phyloP scores from a whole-genome alignment of 2,113 vertebrate genomes.

The Heterocephalus glaber region DNA sequence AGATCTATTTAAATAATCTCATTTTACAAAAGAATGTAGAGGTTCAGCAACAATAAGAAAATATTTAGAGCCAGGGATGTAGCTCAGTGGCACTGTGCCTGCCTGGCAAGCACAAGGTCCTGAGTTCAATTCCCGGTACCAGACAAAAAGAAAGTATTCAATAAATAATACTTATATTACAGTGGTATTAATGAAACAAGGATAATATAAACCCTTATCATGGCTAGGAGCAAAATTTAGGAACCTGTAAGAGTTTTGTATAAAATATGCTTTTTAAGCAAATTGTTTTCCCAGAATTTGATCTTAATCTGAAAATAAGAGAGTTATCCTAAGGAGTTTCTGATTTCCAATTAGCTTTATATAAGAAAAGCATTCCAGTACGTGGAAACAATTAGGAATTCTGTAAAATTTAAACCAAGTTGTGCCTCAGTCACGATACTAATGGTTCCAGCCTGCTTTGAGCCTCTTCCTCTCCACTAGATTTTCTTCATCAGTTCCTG shows the following conservation, averaged over 20 bases:
- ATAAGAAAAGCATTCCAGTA: not conserved
- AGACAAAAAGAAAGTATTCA: not conserved
- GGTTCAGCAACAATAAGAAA: not conserved
- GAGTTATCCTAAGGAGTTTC: not conserved
- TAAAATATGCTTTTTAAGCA: not conserved
- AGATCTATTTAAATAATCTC: not conserved
- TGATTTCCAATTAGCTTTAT: not conserved
- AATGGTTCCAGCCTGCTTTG: not conserved
- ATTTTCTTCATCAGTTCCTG: not conserved
- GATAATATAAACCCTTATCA: not conserved
- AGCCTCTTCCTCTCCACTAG: not conserved
- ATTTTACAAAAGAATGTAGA: not conserved
- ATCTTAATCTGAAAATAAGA: not conserved
- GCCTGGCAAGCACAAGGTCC: too few species aligned
- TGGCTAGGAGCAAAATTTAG: not conserved
- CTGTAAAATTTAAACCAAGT: not conserved
- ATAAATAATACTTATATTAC: conserved; percentile 12
- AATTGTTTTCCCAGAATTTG: conserved; percentile 3
- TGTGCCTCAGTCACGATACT: not conserved
- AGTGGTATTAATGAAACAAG: not conserved
- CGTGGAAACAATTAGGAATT: not conserved
- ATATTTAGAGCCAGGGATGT: not conserved
- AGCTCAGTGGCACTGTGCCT: too few species aligned
- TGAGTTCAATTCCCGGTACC: too few species aligned
- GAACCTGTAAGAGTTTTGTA: not conserved